Conservation (phyloP, 2,797 vertebrate genomes). For the Gallirallus australis region DNA sequence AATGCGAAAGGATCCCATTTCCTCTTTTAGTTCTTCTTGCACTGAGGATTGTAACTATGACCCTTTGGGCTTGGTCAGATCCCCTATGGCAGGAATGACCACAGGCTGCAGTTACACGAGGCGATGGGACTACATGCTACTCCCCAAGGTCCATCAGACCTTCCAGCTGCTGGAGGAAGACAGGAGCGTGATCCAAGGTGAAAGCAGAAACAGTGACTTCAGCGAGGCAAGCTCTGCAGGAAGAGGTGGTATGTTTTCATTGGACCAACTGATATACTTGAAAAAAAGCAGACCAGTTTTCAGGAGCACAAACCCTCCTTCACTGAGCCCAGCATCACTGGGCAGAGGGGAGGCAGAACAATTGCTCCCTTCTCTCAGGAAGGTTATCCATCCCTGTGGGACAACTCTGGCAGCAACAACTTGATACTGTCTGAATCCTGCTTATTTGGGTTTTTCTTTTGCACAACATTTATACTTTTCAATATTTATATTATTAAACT, state of each 20-base stretch:
- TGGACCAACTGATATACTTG: background rate
- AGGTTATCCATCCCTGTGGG: background rate
- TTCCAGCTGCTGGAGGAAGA: background rate
- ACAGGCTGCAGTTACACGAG: background rate
- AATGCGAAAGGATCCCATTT: background rate
- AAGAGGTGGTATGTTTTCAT: background rate
- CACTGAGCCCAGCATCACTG: background rate
- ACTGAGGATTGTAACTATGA: background rate
- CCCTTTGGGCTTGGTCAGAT: background rate
- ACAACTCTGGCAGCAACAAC: background rate
- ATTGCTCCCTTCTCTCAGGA: constrained; percentile 19
- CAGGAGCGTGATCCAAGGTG: accelerated
- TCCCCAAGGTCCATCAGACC: background rate
- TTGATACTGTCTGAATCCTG: background rate
- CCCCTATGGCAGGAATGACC: background rate
- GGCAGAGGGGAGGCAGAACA: background rate
- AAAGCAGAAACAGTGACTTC: background rate
- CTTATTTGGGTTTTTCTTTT: background rate
- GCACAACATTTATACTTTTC: background rate
- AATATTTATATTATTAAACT: background rate
- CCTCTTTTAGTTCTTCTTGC: background rate
- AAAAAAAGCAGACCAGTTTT: background rate
- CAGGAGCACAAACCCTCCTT: background rate
- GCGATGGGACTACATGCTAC: accelerated
- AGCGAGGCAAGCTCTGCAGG: background rate